phyloP scores from a whole-genome alignment of 2,113 vertebrate genomes.

The Lasiurus borealis region DNA sequence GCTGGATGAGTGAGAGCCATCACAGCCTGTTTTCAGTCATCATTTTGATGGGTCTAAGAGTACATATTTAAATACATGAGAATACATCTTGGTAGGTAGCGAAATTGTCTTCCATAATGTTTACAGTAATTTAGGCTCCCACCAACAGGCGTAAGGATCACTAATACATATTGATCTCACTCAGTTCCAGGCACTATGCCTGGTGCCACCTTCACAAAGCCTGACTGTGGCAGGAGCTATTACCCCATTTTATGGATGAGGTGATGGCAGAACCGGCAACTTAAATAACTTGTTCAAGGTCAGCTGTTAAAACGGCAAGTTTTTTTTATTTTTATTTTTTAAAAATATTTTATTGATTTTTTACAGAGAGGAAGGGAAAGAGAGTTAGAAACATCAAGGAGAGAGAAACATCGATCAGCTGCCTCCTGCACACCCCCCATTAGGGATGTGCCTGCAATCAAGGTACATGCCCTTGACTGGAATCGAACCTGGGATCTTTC shows the following conservation, averaged over 20 bases:
- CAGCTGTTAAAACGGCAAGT: not conserved
- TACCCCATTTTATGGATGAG: not conserved
- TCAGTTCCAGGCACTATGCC: not conserved
- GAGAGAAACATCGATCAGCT: too few species aligned
- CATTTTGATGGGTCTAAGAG: not conserved
- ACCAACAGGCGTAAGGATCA: too few species aligned
- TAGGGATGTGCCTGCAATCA: too few species aligned
- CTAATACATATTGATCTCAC: not conserved
- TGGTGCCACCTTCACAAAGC: not conserved
- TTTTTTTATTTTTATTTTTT: not conserved
- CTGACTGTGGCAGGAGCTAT: fast-evolving
- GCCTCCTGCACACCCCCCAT: too few species aligned
- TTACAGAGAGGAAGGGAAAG: too few species aligned
- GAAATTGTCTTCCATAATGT: not conserved
- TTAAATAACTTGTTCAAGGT: not conserved
- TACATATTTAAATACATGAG: not conserved
- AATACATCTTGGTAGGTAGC: not conserved
- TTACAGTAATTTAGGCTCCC: not conserved
- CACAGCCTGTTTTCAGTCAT: not conserved
- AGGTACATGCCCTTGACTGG: too few species aligned
- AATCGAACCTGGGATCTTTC: too few species aligned
- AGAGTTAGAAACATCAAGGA: too few species aligned
- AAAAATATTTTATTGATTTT: too few species aligned
- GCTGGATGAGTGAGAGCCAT: not conserved
- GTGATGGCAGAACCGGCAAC: not conserved